Evolutionary conservation across 2,113 vertebrate species (phyloP), one percentile per base, ranked within the genome.

Genomic region (Leucopsar rothschildi): DNA sequence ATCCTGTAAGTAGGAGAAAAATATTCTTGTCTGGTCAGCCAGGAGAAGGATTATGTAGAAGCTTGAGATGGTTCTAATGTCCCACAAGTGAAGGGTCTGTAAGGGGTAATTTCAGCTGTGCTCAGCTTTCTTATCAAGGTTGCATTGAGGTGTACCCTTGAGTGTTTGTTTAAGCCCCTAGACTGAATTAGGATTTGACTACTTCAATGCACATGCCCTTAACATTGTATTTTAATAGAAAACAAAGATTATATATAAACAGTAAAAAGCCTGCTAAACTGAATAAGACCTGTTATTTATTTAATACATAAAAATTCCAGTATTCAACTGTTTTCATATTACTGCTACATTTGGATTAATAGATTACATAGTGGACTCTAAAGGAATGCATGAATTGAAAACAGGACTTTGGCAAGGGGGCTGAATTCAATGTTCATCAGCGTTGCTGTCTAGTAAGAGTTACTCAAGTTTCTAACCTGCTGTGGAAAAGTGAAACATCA

Each of bases 321-420:
- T 73, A 47, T 88, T 95, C 93, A 92, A 91, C 70, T 80, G 27
- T 52, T n/a, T 88, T 89, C 59, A 5, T 77, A 42, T 95, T 93
- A 95, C 78, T 83, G 33, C 64, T 70, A 24, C 7, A 4, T 77
- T 82, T 88, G 64, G 27, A 39, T 92, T 79, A 87, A 50, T 83
- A 39, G 2, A 5, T 94, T 93, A 60, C 56, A 4, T 63, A 80
- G 39, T 55, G 29, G 35, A 39, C 33, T 86, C 31, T 69, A 52
- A 91, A 88, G 72, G 64, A 88, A 75, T 82, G 65, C 56, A 27
- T 68, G 65, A 82, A 73, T 82, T 91, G 55, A 49, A 82, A 92
- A 22, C 57, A 91, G 78, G 37, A 33, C 66, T 90, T 82, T 61
- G 75, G 45, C 47, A 56, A 86, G 39, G 56, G 15, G 25, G 2